Conservation (phyloP, 2,888 invertebrate species). For the Drosophila paranaensis region DNA sequence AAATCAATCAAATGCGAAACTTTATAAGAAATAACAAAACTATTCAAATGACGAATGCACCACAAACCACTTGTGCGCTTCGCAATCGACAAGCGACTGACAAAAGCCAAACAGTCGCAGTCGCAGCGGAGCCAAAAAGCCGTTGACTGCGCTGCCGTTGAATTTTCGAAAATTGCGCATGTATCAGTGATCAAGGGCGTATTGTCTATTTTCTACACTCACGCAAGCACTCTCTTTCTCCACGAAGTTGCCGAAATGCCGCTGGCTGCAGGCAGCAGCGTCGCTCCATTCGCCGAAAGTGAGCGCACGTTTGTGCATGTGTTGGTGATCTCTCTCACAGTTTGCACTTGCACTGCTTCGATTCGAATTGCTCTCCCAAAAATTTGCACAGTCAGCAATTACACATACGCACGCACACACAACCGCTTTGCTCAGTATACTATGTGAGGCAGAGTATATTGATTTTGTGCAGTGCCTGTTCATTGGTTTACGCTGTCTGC, state of each 20-base stretch:
- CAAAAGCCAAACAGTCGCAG: constrained; percentile 13
- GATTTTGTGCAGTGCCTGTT: no score
- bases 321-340: constrained; percentile 8
- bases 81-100: constrained; percentile 59
- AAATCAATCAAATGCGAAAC: constrained; percentile 6
- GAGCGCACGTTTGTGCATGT: not conserved
- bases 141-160: constrained; percentile 8
- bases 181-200: not conserved
- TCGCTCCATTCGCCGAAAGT: constrained; percentile 1
- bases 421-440: not conserved
- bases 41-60: not conserved
- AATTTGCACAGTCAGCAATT: constrained; percentile 17
- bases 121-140: constrained; percentile 3
- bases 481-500: no score
- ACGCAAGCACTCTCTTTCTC: not conserved
- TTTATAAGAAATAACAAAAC: constrained; percentile 31
- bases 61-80: constrained; percentile 27
- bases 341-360: not conserved
- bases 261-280: not conserved
- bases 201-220: constrained; percentile 7
- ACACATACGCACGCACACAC: not conserved
- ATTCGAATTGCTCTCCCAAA: constrained; percentile 3
- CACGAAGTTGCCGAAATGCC: constrained; percentile 3
- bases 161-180: constrained; percentile 4
- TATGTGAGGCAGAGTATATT: not conserved